Evolutionary conservation across 2,888 invertebrate species (phyloP), one percentile per base, ranked within the genome.

Genomic region (Euplagia quadripunctaria): DNA sequence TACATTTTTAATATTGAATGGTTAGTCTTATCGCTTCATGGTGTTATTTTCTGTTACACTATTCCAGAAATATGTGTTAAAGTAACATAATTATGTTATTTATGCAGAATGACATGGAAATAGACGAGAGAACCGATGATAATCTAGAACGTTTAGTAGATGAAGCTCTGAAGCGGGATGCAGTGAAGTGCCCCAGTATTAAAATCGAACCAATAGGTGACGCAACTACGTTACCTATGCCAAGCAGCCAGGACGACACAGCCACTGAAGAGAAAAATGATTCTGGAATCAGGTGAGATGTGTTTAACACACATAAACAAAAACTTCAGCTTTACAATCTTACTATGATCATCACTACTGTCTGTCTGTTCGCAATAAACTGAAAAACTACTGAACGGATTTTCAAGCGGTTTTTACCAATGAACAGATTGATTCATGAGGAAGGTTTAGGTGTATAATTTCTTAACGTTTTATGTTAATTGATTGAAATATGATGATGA

Each of bases 251-350:
- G 64, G 95, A 95, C 1, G 95, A 95, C 65, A 90, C 93, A 0
- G 92, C 85, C 46, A 91, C 93, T 4, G 96, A 96, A 77, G 96
- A 96, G 89, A 96, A 95, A 76, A 96, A 96, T 58, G 96, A 96
- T 79, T 96, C 96, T 0, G 96, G 96, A 0, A 96, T 96, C 81
- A 96, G 96, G 96, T 95, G 75, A 49, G 70, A 64, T 46, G 6
- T 16, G 71, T 17, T 66, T n/a, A 8, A 14, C 16, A 20, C 20
- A 20, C 64, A 64, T 31, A 31, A 31, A 31, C 43, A 46, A 46
- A 8, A 46, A 3, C 43, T 46, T 46, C 43, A 9, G 9, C 43
- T 46, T 9, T 46, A 46, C 9, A 4, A 46, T 46, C 9, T 46
- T 46, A 9, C 43, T 46, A 46, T 46, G 9, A 46, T 31, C 31